Evolutionary conservation across 2,113 vertebrate species (phyloP), one percentile per base, ranked within the genome.

Genomic region (Pseudopodoces humilis): DNA sequence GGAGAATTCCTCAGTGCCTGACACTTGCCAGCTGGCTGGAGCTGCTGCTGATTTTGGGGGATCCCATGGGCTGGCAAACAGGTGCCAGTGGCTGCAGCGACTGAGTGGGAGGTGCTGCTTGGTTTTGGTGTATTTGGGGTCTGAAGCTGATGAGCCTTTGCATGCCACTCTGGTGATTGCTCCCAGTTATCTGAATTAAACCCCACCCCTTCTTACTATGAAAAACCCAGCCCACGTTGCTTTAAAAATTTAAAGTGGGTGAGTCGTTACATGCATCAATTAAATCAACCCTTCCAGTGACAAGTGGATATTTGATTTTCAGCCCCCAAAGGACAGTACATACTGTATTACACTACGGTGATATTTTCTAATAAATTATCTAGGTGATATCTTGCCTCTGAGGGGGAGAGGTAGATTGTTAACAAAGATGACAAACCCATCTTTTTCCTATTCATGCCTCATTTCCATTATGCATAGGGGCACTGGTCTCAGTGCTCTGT

Each of bases 271-370:
- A 70, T 28, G n/a, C 72, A 77, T 72, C 80, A 90, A 86, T 92
- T 79, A 95, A 95, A 91, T 84, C 85, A 76, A 7, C 72, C 68
- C 55, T 95, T 67, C 75, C 58, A 78, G 43, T 94, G 92, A 91
- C 50, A 94, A 93, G 79, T 33, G 70, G 60, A 67, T 93, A 91
- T 95, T 94, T 97, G 85, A 94, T 96, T 96, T 95, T 86, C 90
- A 92, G 35, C 31, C 53, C 88, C 41, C 71, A 69, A 91, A 86
- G 69, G 90, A 88, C 70, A 63, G 35, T 22, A 31, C 30, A 35
- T 49, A 49, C 71, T 35, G 9, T 75, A 43, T 71, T 87, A 23
- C 23, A 31, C 31, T 41, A 17, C 11, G 9, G 58, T 79, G 81
- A 83, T 95, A 77, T 93, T 95, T 77, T 55, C 91, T 65, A 86